Conservation (phyloP, 2,113 vertebrate genomes). For the Delphinus delphis region DNA sequence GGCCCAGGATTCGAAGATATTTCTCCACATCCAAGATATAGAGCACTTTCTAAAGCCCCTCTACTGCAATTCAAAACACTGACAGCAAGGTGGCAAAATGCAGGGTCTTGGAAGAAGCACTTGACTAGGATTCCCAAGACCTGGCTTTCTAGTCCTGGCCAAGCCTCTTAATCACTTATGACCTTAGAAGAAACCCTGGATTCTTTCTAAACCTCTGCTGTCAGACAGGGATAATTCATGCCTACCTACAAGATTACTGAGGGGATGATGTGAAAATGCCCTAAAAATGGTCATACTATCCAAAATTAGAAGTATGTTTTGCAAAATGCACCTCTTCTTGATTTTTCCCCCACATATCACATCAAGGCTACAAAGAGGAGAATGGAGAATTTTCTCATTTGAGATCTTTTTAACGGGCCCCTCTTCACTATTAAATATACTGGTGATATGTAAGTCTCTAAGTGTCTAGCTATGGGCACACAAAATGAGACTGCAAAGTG, state of each 20-base stretch:
- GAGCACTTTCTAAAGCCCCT: neutral
- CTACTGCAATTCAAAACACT: neutral
- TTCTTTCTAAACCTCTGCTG: constrained; percentile 38
- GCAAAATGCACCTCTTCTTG: neutral
- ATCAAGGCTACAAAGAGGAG: constrained; percentile 37
- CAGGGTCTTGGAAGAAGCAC: neutral
- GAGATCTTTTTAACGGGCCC: neutral
- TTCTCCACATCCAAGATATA: neutral
- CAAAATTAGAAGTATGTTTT: constrained; percentile 27
- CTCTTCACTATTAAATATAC: neutral
- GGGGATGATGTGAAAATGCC: neutral
- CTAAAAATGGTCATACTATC: neutral
- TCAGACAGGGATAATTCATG: constrained; percentile 14
- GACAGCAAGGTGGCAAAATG: neutral
- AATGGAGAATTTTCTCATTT: neutral
- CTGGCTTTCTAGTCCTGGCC: neutral
- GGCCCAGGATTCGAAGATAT: neutral
- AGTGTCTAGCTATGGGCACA: neutral
- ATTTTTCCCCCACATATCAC: neutral
- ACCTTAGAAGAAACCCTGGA: constrained; percentile 23
- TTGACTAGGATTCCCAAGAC: constrained; percentile 5
- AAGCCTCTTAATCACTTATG: neutral
- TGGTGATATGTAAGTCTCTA: neutral
- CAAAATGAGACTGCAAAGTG: constrained; percentile 43
- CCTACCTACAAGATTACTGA: neutral